Percentiles rank a stretch among this genome's conserved stretches.
Conservation (phyloP, 2,888 invertebrate genomes). For the Clusia tigrina region DNA sequence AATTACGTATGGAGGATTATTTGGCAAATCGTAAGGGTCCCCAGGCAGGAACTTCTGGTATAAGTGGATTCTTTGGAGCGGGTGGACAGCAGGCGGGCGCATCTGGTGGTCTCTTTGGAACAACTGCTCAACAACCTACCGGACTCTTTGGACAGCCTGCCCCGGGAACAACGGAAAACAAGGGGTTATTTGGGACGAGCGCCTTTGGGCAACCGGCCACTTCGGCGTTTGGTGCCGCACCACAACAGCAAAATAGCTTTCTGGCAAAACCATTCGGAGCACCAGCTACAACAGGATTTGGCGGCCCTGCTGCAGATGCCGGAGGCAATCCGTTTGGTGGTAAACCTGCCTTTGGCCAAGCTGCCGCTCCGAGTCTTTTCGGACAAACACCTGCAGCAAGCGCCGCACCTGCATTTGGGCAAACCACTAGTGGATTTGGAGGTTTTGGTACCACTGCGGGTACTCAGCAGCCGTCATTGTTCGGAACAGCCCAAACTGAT, state of each 20-base stretch:
- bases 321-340: constrained; percentile 60
- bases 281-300: constrained; percentile 63
- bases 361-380: constrained; percentile 66
- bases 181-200: constrained; percentile 67
- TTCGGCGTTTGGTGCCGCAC: constrained; percentile 67
- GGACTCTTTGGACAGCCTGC: constrained; percentile 68
- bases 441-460: constrained; percentile 60
- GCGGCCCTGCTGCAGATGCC: constrained; percentile 49
- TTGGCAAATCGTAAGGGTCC: constrained; percentile 85
- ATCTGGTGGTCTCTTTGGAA: constrained; percentile 66
- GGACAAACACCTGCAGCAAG: constrained; percentile 68
- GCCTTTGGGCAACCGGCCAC: constrained; percentile 65
- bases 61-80: constrained; percentile 66
- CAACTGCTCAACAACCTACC: constrained; percentile 61
- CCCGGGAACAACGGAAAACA: constrained; percentile 65
- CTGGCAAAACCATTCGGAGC: constrained; percentile 74
- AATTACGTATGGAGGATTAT: constrained; percentile 93
- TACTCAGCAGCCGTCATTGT: constrained; percentile 51
- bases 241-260: constrained; percentile 67
- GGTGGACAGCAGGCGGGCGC: constrained; percentile 59
- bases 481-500: constrained; percentile 61
- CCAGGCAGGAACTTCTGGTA: constrained; percentile 58
- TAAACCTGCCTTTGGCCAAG: constrained; percentile 66
- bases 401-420: constrained; percentile 66
- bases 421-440: constrained; percentile 58